These are phyloP conservation scores for Catostomus latipinnis DNA, from an alignment of 2,797 vertebrate species.

Conservation along the genomic window DNA sequence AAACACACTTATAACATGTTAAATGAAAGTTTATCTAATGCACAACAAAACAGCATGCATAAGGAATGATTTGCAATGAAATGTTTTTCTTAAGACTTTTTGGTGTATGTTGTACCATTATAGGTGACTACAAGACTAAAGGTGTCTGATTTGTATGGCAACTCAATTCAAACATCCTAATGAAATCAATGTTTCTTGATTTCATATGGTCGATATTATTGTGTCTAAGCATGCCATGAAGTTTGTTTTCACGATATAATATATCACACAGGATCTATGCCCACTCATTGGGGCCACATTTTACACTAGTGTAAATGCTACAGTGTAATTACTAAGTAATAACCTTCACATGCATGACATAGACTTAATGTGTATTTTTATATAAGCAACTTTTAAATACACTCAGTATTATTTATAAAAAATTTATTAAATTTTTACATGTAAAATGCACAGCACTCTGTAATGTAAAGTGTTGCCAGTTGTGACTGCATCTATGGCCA, in stretches of 20 bases:
- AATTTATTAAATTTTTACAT: too few species aligned
- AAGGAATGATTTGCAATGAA: not conserved
- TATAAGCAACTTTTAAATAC: not conserved
- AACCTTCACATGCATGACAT: too few species aligned
- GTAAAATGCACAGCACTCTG: not conserved
- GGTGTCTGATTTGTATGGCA: too few species aligned
- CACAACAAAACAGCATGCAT: not conserved
- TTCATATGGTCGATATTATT: too few species aligned
- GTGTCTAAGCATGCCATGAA: not conserved
- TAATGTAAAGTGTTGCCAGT: not conserved
- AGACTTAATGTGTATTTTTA: too few species aligned
- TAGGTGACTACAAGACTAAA: too few species aligned
- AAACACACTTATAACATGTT: not conserved
- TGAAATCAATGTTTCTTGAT: too few species aligned
- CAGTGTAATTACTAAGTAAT: too few species aligned
- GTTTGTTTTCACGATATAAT: not conserved
- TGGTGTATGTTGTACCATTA: not conserved
- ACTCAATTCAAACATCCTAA: too few species aligned
- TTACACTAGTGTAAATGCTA: too few species aligned
- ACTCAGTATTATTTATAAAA: not conserved
- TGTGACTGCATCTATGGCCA: not conserved
- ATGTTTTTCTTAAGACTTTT: slow-evolving; percentile 8
- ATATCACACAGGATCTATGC: not conserved
- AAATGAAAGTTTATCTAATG: slow-evolving; percentile 23
- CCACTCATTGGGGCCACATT: too few species aligned